A percentile compares a stretch with the other conserved stretches of the same genome.
Evolutionary conservation across 1,140 invertebrate genomes (phyloP).

Genomic region (Nasonia longicornis): DNA sequence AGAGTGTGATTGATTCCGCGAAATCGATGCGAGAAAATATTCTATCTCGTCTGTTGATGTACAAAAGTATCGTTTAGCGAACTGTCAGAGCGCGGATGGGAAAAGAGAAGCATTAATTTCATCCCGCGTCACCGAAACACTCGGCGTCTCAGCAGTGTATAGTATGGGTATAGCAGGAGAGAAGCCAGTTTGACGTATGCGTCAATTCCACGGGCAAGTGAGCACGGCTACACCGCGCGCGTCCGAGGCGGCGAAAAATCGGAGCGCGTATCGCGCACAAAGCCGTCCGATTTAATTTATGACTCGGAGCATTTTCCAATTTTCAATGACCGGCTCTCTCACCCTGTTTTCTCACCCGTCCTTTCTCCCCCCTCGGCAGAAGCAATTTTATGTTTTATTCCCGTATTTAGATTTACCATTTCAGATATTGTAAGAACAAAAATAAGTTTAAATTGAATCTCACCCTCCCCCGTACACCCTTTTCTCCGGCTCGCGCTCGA

Average conservation of each 20-base stretch:
- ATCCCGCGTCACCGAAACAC: too few relatives aligned
- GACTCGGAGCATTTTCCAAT: slow-evolving; percentile 59
- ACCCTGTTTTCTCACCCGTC: neutral
- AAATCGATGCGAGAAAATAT: neutral
- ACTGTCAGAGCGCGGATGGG: too few relatives aligned
- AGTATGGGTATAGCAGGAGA: neutral
- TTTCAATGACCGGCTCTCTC: slow-evolving; percentile 56
- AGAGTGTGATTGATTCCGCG: neutral
- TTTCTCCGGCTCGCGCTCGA: slow-evolving; percentile 37
- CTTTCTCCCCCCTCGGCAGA: slow-evolving; percentile 42
- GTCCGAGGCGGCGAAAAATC: slow-evolving; percentile 11
- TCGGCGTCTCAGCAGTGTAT: neutral
- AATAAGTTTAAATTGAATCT: slow-evolving; percentile 67
- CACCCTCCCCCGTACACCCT: slow-evolving; percentile 28
- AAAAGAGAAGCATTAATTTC: neutral
- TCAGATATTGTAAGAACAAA: slow-evolving; percentile 63
- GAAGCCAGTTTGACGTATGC: slow-evolving; percentile 46
- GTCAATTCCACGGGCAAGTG: slow-evolving; percentile 39
- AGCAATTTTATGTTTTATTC: slow-evolving; percentile 65
- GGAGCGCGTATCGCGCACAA: neutral
- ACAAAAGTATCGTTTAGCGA: too few relatives aligned
- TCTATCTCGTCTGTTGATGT: too few relatives aligned
- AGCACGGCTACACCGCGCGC: slow-evolving; percentile 40
- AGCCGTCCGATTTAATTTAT: slow-evolving; percentile 58
- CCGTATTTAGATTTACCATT: slow-evolving; percentile 63